Conservation (phyloP, 2,113 vertebrate genomes). For the Cephalophus harveyi region DNA sequence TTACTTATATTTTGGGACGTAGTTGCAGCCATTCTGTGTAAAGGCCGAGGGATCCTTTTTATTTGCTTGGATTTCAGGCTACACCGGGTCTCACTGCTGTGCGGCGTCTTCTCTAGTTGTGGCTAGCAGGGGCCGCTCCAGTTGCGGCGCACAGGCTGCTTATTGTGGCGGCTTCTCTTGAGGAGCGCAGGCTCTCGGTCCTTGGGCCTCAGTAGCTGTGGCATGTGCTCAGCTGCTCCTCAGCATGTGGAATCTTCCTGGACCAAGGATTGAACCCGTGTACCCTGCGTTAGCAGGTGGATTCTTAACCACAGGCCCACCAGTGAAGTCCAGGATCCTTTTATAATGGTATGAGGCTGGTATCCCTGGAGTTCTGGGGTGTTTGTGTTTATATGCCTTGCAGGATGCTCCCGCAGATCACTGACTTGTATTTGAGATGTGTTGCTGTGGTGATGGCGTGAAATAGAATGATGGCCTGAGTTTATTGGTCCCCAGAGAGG, state of each 20-base stretch:
- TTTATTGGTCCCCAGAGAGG: neutral
- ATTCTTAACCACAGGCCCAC: neutral
- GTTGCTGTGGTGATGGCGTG: neutral
- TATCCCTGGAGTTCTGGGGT: neutral
- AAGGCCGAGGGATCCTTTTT: neutral
- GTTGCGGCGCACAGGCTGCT: accelerated
- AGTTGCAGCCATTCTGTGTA: neutral
- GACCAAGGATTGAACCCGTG: neutral
- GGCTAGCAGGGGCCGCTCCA: neutral
- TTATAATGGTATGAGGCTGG: neutral
- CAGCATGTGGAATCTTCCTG: neutral
- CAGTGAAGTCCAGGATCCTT: neutral
- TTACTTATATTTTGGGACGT: neutral
- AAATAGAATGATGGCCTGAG: neutral
- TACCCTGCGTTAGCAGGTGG: neutral
- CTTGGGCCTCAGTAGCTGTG: neutral
- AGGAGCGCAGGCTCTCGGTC: accelerated
- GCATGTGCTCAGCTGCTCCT: neutral
- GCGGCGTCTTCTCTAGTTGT: neutral
- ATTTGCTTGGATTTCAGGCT: neutral
- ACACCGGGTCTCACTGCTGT: neutral
- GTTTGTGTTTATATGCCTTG: neutral
- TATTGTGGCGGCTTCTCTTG: accelerated
- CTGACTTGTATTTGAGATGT: neutral
- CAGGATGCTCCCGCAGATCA: neutral